Evolutionary conservation across 2,113 vertebrate genomes (phyloP), one percentile per base, ranked within the genome.

Genomic region (Symphodus melops): DNA sequence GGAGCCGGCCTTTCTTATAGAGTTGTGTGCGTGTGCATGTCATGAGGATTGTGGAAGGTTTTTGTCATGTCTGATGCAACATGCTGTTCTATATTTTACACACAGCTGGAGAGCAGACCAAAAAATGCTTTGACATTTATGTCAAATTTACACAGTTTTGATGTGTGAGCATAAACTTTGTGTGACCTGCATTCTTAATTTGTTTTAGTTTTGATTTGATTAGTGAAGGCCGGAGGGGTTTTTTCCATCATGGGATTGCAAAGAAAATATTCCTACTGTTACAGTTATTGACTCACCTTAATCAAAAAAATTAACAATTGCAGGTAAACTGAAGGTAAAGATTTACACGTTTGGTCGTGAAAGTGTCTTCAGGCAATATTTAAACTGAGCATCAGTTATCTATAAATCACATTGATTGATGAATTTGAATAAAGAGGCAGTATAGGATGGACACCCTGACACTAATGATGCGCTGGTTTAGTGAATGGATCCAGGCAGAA

Each of bases 41-140:
- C 63, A 72, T 67, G 53, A 78, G 68, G 79, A 76, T 55, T 74
- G 74, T 86, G 7, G 6, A 39, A 55, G 25, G 58, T 75, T 78
- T 79, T 66, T 85, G 77, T 71, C 76, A 62, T 3, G 44, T 70
- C 68, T 90, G 85, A 91, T 79, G 87, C 84, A 88, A 88, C 67
- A 56, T 23, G 28, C 39, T 25, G 44, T 61, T 84, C 62, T 60
- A 71, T 76, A 82, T 75, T 84, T 79, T 78, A 82, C 54, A 42
- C 57, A 51, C 33, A 48, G 60, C 57, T 53, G 60, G 42, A 17
- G 33, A 72, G 44, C n/a, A 49, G 48, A 78, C 59, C n/a, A n/a
- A 48, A 78, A 64, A 81, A 68, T 25, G 62, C 55, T 62, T 75
- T 60, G 42, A 82, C 55, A 68, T 46, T 51, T 44, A 19, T 9